These are phyloP conservation scores for Exocentrus adspersus DNA, from an alignment of 2,888 invertebrate genomes.

Conservation along the genomic window DNA sequence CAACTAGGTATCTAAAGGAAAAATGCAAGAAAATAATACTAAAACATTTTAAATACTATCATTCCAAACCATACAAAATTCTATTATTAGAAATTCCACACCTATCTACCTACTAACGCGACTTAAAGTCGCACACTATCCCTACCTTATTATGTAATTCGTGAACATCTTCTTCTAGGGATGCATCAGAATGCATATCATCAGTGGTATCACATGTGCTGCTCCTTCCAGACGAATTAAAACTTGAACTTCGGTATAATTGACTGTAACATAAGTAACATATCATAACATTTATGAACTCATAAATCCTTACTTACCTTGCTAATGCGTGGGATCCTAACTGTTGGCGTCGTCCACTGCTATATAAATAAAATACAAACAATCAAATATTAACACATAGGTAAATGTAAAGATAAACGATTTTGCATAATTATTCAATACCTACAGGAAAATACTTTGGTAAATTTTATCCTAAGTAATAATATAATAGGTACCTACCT, in stretches of 20 bases:
- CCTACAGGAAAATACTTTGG: no score
- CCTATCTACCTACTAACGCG: no score
- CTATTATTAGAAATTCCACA: no score
- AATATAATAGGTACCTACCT: no score
- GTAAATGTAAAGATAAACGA: no score
- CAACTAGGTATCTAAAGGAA: no score
- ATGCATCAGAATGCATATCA: constrained; percentile 95
- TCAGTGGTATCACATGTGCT: constrained; percentile 92
- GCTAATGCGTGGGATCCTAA: constrained; percentile 88
- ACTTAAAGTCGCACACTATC: no score
- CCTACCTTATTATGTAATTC: constrained; percentile 92
- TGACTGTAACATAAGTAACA: constrained; percentile 73
- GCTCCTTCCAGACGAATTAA: constrained; percentile 91
- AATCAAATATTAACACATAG: not conserved
- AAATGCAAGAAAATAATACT: no score
- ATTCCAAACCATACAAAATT: no score
- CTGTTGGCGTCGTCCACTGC: constrained; percentile 79
- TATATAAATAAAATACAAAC: constrained; percentile 65
- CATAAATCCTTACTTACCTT: constrained; percentile 68
- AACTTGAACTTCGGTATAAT: constrained; percentile 91
- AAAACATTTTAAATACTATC: no score
- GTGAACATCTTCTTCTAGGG: constrained; percentile 89
- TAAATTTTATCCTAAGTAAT: no score
- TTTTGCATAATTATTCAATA: no score
- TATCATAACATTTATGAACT: not conserved